Evolutionary conservation across 2,888 invertebrate species (phyloP).

Genomic region (Spialia ferax): DNA sequence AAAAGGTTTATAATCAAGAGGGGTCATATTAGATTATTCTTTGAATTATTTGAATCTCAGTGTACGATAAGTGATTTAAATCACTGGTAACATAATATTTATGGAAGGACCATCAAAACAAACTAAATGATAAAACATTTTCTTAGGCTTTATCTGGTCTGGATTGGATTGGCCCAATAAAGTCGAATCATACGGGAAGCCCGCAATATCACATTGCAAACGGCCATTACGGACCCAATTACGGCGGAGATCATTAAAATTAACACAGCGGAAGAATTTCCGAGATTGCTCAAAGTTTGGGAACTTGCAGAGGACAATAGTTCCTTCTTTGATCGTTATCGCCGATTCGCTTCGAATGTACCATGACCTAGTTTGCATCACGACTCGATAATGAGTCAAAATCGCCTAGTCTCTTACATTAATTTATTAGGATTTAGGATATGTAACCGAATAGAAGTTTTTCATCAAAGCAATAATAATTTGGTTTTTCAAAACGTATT

Average conservation of each 20-base stretch:
- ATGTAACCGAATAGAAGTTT: no score
- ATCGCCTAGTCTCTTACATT: not conserved
- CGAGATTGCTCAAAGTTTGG: slow-evolving; percentile 11
- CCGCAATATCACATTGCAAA: slow-evolving; percentile 47
- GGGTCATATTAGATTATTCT: no score
- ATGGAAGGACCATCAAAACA: no score
- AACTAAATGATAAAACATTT: no score
- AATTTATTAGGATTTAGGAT: not conserved
- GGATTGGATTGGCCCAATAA: not conserved
- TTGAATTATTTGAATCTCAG: no score
- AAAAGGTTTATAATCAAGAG: no score
- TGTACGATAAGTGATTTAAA: no score
- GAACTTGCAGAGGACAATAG: not conserved
- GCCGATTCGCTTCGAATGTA: not conserved
- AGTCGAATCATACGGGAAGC: slow-evolving; percentile 41
- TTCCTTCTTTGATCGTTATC: slow-evolving; percentile 8
- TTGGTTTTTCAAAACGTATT: no score
- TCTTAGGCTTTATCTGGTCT: not conserved
- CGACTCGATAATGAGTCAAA: not conserved
- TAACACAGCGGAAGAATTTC: slow-evolving; percentile 53
- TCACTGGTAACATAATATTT: no score
- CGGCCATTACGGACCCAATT: slow-evolving; percentile 52
- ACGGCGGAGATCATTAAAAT: slow-evolving; percentile 58
- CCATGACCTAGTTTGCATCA: not conserved
- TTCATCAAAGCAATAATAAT: no score